Evolutionary conservation across 2,113 vertebrate species (phyloP).

Genomic region (Bungarus multicinctus): DNA sequence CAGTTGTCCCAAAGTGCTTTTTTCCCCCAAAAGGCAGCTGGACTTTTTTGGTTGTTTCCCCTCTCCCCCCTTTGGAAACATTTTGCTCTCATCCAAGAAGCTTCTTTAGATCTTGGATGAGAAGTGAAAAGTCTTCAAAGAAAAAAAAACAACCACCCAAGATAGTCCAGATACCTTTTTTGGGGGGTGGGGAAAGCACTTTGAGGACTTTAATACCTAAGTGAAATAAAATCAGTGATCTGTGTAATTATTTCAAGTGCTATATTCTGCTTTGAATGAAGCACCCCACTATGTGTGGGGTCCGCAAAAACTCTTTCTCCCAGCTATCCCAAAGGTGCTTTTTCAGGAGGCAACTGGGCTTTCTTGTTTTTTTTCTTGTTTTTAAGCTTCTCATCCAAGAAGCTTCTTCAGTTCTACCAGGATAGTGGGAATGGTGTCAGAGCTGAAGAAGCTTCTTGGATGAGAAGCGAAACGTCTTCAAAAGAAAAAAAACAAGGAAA

Average conservation of each 20-base stretch:
- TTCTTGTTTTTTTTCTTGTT: too few species aligned
- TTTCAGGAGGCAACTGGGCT: too few species aligned
- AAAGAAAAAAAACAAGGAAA: too few species aligned
- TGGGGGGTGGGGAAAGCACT: too few species aligned
- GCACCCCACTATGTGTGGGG: not conserved
- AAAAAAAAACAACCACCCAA: not conserved
- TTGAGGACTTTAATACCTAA: not conserved
- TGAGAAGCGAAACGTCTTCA: too few species aligned
- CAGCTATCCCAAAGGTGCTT: too few species aligned
- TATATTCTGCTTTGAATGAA: not conserved
- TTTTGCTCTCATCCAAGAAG: not conserved
- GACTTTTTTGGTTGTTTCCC: not conserved
- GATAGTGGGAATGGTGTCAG: too few species aligned
- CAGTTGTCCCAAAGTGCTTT: not conserved
- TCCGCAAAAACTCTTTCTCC: not conserved
- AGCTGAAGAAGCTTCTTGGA: too few species aligned
- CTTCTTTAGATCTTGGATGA: not conserved
- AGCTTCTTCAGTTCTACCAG: too few species aligned
- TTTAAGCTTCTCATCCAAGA: too few species aligned
- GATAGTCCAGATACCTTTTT: not conserved
- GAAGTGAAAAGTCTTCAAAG: not conserved
- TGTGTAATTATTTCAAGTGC: not conserved
- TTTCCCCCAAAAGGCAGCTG: not conserved
- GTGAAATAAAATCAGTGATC: not conserved
- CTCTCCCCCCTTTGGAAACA: not conserved